Evolutionary conservation across 1,140 invertebrate species (phyloP).

Genomic region (Pogonus chalceus): DNA sequence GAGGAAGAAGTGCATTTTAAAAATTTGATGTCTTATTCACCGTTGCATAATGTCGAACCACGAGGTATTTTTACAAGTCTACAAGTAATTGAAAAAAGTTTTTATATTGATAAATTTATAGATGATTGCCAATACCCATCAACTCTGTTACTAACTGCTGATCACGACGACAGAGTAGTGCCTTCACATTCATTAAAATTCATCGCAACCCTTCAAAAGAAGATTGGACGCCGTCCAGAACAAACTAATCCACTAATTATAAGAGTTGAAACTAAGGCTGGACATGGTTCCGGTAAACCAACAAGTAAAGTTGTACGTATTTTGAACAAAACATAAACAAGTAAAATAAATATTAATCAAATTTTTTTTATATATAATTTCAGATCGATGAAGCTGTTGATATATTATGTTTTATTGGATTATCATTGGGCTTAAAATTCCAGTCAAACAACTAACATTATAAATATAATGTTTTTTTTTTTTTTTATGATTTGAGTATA

Average conservation of each 20-base stretch:
- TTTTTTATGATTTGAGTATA: too few species aligned
- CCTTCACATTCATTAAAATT: conserved; percentile 93
- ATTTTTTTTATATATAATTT: conserved; percentile 31
- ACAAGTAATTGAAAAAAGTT: conserved; percentile 2
- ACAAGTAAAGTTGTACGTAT: conserved; percentile 76
- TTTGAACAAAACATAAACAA: conserved; percentile 8
- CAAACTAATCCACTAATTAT: conserved; percentile 86
- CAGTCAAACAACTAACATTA: too few species aligned
- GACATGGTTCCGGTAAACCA: conserved; percentile 93
- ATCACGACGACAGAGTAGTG: conserved; percentile 97
- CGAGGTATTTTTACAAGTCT: conserved; percentile 20
- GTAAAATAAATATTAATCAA: background rate
- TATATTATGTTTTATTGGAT: conserved; percentile 77
- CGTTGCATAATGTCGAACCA: conserved; percentile 85
- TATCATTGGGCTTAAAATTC: conserved; percentile 60
- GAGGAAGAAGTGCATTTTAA: conserved; percentile 83
- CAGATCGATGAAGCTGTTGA: conserved; percentile 86
- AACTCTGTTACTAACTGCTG: conserved; percentile 82
- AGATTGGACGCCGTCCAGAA: conserved; percentile 46
- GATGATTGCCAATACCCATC: conserved; percentile 72
- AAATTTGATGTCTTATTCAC: conserved; percentile 85
- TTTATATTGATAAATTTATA: conserved; percentile 15
- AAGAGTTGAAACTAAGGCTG: conserved; percentile 87
- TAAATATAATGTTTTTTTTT: too few species aligned
- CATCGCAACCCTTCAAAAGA: conserved; percentile 81